Evolutionary conservation across 2,888 invertebrate genomes (phyloP).

Genomic region (Drosophila lutescens): DNA sequence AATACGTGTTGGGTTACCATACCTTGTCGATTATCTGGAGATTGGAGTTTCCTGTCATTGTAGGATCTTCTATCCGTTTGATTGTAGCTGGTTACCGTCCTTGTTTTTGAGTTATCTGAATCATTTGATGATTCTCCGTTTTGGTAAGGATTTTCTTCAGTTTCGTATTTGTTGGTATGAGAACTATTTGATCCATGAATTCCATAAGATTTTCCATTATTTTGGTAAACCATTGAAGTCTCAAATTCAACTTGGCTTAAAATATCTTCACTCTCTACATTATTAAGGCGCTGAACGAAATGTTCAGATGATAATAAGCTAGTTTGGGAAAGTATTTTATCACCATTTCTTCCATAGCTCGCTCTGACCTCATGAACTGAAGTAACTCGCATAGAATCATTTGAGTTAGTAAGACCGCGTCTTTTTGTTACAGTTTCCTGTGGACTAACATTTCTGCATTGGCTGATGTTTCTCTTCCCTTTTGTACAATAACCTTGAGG

Average conservation of each 20-base stretch:
- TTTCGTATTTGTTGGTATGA: not conserved
- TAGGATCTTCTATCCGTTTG: not conserved
- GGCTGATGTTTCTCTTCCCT: no score
- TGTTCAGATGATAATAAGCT: not conserved
- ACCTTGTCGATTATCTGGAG: not conserved
- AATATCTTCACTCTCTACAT: not conserved
- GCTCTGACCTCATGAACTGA: not conserved
- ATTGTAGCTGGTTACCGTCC: not conserved
- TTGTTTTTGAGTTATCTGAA: not conserved
- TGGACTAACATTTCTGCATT: not conserved
- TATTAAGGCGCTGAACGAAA: not conserved
- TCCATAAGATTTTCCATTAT: no score
- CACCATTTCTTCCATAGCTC: not conserved
- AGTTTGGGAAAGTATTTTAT: not conserved
- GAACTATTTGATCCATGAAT: not conserved
- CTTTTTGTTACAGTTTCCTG: not conserved
- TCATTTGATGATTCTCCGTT: not conserved
- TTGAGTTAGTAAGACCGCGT: not conserved
- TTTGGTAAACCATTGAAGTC: not conserved
- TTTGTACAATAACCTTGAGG: not conserved
- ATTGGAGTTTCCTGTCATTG: not conserved
- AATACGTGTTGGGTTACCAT: not conserved
- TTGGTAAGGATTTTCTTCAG: not conserved
- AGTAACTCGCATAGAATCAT: not conserved
- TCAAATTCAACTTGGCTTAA: not conserved